Evolutionary conservation across 2,888 invertebrate species (phyloP).

Genomic region (Drosophila testacea): DNA sequence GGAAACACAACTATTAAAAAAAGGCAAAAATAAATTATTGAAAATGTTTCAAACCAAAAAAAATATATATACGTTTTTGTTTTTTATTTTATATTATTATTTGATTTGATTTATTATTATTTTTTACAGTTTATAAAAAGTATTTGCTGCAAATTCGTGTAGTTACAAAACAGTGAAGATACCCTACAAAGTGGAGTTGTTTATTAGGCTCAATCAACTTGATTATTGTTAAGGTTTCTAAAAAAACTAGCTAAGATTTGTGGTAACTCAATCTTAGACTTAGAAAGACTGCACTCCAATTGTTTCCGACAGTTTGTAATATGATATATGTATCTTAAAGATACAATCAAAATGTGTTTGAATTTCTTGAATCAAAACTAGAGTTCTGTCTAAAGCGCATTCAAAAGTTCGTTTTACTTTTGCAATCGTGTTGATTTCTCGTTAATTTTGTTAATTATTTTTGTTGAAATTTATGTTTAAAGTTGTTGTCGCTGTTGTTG

Average conservation of each 20-base stretch:
- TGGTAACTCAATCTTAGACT: no score
- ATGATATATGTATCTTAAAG: background rate
- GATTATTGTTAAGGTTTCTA: background rate
- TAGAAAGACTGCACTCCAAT: no score
- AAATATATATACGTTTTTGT: constrained; percentile 27
- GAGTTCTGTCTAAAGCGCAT: constrained; percentile 15
- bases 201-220: background rate
- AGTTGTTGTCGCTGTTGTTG: constrained; percentile 5
- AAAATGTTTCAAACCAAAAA: constrained; percentile 72
- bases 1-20: constrained; percentile 34
- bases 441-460: constrained; percentile 70
- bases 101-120: background rate
- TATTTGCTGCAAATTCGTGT: no score
- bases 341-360: background rate
- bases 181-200: background rate
- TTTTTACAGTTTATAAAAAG: background rate
- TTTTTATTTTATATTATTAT: constrained; percentile 26
- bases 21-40: constrained; percentile 65
- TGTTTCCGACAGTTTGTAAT: background rate
- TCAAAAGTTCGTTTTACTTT: constrained; percentile 1
- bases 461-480: constrained; percentile 56
- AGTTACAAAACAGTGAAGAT: no score
- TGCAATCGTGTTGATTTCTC: constrained; percentile 24
- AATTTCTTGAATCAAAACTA: background rate
- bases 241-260: background rate